Evolutionary conservation across 2,113 vertebrate genomes (phyloP), one percentile per base, ranked within the genome.

Genomic region (Muntiacus muntjak): DNA sequence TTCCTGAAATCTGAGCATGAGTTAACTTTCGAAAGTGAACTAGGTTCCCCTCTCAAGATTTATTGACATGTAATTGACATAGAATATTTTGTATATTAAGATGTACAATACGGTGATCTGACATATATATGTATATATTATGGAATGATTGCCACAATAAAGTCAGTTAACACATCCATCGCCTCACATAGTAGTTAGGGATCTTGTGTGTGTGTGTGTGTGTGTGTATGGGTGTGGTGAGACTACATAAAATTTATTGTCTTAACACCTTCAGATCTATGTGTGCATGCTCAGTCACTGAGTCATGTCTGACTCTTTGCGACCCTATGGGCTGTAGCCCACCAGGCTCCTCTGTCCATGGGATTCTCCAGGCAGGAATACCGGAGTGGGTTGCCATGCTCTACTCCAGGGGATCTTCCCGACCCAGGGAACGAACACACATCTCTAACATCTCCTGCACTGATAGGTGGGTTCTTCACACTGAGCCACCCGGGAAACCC

Each of bases 291-390:
- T 71, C 19, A 36, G 64, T 71, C n/a, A 11, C 64, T 36, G 17
- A 36, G n/a, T 5, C n/a, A 0, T 23, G 19, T 23, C 64, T 0
- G 9, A 23, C 64, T 36, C n/a, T 71, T 19, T 36, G n/a, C 0
- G 5, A 71, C 64, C 64, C 64, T 2, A 23, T 36, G n/a, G 19
- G 21, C 64, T 71, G 9, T 36, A 71, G 64, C n/a, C 64, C n/a
- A 1, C n/a, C n/a, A 71, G n/a, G 64, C 19, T 71, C 64, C 19
- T 36, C 64, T 36, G 64, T 23, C n/a, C 19, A 12, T 71, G 64
- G 64, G 64, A 36, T 36, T 71, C 64, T 71, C 64, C n/a, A 71
- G 64, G n/a, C 64, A 71, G n/a, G n/a, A 71, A 36, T 36, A 71
- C 19, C 12, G n/a, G 64, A 71, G n/a, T 36, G 64, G 19, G 64